Evolutionary conservation across 2,797 vertebrate genomes (phyloP), one percentile per base, ranked within the genome.

Genomic region (Pachyuromys duprasi): DNA sequence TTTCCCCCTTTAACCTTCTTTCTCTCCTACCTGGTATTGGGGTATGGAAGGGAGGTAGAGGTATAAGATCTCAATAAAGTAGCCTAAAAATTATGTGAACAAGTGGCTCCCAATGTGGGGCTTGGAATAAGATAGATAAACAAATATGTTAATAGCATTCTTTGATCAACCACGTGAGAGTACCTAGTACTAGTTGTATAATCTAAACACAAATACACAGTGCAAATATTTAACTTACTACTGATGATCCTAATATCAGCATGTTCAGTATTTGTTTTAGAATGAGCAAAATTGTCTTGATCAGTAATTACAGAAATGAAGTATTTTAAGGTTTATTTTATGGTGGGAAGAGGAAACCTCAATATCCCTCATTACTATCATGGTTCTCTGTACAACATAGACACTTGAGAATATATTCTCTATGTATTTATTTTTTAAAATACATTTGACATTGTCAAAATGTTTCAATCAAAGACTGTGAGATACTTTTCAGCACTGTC

Each of bases 391-490:
- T 2, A 70, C 49, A 75, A 39, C 1, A 8, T 42, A 81, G 17
- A 70, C 72, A 20, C 4, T 60, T 15, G 53, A 80, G 62, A 75
- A 53, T 69, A 78, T 24, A 8, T 74, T 72, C 20, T 20, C 18
- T 86, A 11, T 70, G 4, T 78, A 83, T 26, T 75, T 89, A 60
- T 42, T 70, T 14, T 82, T 91, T 93, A 75, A 60, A 94, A 89
- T 49, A 4, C 69, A 33, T 33, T 81, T 65, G 57, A 90, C 82
- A 57, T 5, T 60, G 6, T 60, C 45, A 91, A 75, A 57, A 89
- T 84, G 5, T 80, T 82, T 84, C 17, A 80, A 74, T 81, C 9
- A 39, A 57, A 90, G 33, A 45, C 17, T 57, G 3, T 57, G 2
- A 9, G 76, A 53, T 62, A 42, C 62, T 72, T 93, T 91, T 95